Conservation (phyloP, 2,797 vertebrate species). For the Channallabes apus region DNA sequence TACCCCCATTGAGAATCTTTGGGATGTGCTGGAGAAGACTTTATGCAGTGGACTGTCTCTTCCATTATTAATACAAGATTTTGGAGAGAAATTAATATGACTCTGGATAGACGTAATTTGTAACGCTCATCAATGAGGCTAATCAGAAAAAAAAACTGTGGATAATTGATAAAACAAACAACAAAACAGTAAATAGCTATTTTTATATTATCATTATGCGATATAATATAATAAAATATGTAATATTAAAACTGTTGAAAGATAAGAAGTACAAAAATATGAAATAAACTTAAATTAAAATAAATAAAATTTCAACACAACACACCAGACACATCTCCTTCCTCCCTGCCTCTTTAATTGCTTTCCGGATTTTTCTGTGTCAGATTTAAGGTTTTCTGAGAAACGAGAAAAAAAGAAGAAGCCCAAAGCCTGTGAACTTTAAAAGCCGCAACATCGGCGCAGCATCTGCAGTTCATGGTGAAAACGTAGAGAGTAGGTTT, state of each 20-base stretch:
- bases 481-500: conserved; percentile 21
- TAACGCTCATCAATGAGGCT: too few relatives aligned
- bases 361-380: neutral
- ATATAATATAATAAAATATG: neutral
- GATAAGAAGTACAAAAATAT: neutral
- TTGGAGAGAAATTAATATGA: too few relatives aligned
- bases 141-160: too few relatives aligned
- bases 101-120: too few relatives aligned
- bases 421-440: conserved; percentile 48
- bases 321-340: neutral
- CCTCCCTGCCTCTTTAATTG: conserved; percentile 1
- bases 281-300: neutral
- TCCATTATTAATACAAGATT: too few relatives aligned
- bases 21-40: too few relatives aligned
- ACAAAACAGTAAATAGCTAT: too few relatives aligned
- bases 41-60: too few relatives aligned
- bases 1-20: too few relatives aligned
- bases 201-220: neutral
- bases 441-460: conserved; percentile 30
- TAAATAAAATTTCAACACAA: neutral
- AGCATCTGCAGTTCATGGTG: conserved; percentile 47
- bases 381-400: neutral
- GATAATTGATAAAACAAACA: too few relatives aligned
- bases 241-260: neutral
- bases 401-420: neutral